A percentile compares a stretch with the other conserved stretches of the same genome.
phyloP scores from a whole-genome alignment of 2,797 vertebrate species.

The Rhabdomys pumilio region DNA sequence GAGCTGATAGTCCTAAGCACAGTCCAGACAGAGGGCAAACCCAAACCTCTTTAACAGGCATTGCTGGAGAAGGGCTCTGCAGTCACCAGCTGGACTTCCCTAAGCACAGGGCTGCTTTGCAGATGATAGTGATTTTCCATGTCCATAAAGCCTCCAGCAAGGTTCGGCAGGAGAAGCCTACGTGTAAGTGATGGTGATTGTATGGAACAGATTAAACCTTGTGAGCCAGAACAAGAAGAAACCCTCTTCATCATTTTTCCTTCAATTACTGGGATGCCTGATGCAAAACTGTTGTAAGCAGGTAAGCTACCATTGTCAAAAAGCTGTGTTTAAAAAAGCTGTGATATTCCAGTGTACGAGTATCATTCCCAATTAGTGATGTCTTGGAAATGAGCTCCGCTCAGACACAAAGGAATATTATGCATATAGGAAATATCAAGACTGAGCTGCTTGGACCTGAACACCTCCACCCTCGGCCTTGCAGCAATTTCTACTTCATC shows the following conservation, averaged over 20 bases:
- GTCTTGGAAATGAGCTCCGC: constrained; percentile 21
- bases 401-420: not conserved
- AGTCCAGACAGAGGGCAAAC: not conserved
- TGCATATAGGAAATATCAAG: constrained; percentile 26
- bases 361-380: constrained; percentile 46
- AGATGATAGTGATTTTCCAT: constrained; percentile 68
- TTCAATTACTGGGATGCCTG: constrained; percentile 5
- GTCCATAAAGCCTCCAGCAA: constrained; percentile 31
- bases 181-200: constrained; percentile 38
- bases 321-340: not conserved
- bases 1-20: not conserved
- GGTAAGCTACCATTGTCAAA: not conserved
- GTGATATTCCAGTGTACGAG: not conserved
- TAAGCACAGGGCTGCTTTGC: constrained; percentile 5
- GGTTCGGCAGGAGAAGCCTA: not conserved
- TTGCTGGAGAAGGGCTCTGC: not conserved
- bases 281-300: not conserved
- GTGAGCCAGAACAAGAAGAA: constrained; percentile 45
- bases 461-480: not conserved
- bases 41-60: not conserved
- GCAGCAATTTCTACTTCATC: not conserved
- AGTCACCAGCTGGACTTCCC: not conserved
- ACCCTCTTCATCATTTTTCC: not conserved
- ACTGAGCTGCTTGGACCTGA: not conserved
- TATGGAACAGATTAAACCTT: constrained; percentile 19